These are phyloP conservation scores for Isurus oxyrinchus DNA, from an alignment of 2,113 vertebrate species.

Conservation along the genomic window DNA sequence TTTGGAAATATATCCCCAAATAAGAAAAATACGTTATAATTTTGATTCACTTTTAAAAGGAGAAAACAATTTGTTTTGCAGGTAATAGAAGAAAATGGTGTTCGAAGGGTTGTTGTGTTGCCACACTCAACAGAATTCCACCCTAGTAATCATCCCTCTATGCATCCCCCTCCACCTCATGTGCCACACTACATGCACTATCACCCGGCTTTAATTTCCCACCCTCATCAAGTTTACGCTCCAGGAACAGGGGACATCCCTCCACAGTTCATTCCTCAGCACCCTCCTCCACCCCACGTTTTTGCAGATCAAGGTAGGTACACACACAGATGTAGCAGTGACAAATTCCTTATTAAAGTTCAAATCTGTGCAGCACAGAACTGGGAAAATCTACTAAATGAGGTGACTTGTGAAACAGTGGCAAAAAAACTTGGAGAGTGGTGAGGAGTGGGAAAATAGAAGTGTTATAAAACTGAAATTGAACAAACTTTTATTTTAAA, in stretches of 20 bases:
- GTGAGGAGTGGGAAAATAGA: neutral
- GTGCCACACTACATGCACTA: slow-evolving; percentile 55
- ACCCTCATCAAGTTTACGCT: slow-evolving; percentile 57
- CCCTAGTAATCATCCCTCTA: slow-evolving; percentile 44
- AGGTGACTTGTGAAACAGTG: neutral
- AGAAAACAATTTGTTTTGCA: slow-evolving; percentile 43
- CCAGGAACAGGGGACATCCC: slow-evolving; percentile 52
- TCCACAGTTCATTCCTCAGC: slow-evolving; percentile 59
- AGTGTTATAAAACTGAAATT: neutral
- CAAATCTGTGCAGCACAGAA: neutral
- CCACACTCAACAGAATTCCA: slow-evolving; percentile 66
- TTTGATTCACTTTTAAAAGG: neutral
- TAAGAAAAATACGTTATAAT: neutral
- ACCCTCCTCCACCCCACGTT: slow-evolving; percentile 53
- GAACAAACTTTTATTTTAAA: neutral
- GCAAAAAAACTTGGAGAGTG: neutral
- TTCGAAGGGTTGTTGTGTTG: slow-evolving; percentile 65
- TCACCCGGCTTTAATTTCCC: slow-evolving; percentile 54
- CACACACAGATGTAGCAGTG: neutral
- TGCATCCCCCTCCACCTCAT: slow-evolving; percentile 56
- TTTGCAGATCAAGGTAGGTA: slow-evolving; percentile 63
- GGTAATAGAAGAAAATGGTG: slow-evolving; percentile 72
- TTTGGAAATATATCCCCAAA: neutral
- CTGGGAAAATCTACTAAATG: neutral
- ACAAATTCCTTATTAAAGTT: neutral